phyloP scores from a whole-genome alignment of 2,888 invertebrate genomes.

The Sussaba pulchella region DNA sequence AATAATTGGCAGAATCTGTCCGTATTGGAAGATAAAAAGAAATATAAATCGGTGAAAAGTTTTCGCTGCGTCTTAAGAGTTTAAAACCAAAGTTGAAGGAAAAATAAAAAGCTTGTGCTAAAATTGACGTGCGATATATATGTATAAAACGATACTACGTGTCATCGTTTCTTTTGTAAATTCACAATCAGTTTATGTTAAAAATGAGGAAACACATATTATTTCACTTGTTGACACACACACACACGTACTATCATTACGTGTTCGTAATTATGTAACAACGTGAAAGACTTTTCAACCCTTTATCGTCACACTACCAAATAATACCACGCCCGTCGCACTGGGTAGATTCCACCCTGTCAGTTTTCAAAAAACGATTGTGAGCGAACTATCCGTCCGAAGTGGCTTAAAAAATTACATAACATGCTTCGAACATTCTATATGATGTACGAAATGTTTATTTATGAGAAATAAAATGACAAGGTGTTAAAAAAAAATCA shows the following conservation, averaged over 20 bases:
- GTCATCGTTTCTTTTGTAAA: background rate
- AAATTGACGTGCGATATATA: background rate
- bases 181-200: background rate
- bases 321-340: too few species aligned
- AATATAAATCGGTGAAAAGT: background rate
- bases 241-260: background rate
- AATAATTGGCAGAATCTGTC: background rate
- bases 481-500: too few species aligned
- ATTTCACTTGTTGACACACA: constrained; percentile 18
- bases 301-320: too few species aligned
- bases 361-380: too few species aligned
- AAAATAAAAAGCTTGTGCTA: background rate
- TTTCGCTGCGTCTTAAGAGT: background rate
- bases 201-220: constrained; percentile 22
- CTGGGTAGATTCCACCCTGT: too few species aligned
- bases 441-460: too few species aligned
- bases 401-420: too few species aligned
- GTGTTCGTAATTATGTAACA: constrained; percentile 12
- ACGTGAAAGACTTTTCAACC: constrained; percentile 14
- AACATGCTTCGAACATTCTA: too few species aligned
- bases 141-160: background rate
- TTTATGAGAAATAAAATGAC: too few species aligned
- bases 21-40: background rate
- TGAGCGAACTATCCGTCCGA: too few species aligned
- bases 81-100: background rate